These are phyloP conservation scores for Stichodactyla helianthus DNA, from an alignment of 64 coral and sea anemone genomes.

Conservation along the genomic window DNA sequence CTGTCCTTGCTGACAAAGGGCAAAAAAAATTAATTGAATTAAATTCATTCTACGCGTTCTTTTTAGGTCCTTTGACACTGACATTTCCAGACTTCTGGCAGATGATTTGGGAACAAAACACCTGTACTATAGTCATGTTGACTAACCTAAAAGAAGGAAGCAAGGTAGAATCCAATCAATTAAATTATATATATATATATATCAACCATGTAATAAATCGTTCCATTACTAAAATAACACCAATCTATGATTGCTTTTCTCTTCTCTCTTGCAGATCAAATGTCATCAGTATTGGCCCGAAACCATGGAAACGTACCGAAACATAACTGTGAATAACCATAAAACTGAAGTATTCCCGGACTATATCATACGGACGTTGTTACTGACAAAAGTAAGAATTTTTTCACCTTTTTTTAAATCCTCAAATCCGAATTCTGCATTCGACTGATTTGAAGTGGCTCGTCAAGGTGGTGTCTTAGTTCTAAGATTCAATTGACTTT, in stretches of 20 bases:
- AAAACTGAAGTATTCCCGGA: conserved; percentile 71
- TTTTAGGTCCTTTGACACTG: conserved; percentile 18
- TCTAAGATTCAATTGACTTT: not conserved
- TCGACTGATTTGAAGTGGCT: not conserved
- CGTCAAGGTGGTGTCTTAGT: not conserved
- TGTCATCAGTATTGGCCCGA: conserved; percentile 86
- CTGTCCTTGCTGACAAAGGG: not conserved
- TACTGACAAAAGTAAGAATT: conserved; percentile 38
- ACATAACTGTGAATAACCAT: conserved; percentile 48
- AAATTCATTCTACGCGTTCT: not conserved
- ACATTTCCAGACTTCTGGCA: conserved; percentile 46
- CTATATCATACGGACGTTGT: conserved; percentile 65
- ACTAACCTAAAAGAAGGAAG: not conserved
- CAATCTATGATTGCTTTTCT: not conserved
- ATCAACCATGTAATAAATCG: no score
- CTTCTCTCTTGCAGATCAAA: conserved; percentile 28
- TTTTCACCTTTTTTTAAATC: no score
- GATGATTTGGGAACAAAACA: conserved; percentile 17
- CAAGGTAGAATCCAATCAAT: not conserved
- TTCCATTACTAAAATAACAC: not conserved
- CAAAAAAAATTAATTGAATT: not conserved
- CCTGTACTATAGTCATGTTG: not conserved
- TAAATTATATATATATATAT: not conserved
- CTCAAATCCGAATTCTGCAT: not conserved
- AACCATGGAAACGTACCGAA: conserved; percentile 13